Percentiles rank a stretch among this genome's conserved stretches.
Conservation (phyloP, 2,797 vertebrate species). For the Remorina albescens region DNA sequence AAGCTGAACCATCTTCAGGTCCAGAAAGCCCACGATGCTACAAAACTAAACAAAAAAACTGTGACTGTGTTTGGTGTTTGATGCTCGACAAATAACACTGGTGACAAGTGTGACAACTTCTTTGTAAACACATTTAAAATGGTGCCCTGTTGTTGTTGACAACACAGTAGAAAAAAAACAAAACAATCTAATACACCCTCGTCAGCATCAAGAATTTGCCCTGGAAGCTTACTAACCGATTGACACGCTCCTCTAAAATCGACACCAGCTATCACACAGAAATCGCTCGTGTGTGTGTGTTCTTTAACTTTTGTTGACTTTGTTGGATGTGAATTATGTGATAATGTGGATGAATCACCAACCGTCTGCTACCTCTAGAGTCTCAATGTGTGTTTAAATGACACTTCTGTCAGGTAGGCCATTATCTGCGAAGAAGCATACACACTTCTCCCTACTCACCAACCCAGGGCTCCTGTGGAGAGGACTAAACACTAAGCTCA, state of each 20-base stretch:
- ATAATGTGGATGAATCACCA: conserved; percentile 34
- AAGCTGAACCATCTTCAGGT: neutral
- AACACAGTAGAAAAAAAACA: no score
- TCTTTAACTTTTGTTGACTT: neutral
- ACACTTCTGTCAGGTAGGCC: neutral
- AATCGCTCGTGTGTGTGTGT: no score
- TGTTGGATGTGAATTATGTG: neutral
- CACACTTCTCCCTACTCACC: no score
- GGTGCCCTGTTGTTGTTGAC: no score
- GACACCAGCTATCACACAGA: neutral
- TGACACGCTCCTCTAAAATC: neutral
- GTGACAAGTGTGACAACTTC: neutral
- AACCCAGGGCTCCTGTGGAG: no score
- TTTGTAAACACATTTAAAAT: neutral
- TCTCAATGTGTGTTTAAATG: conserved; percentile 29
- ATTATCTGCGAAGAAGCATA: conserved; percentile 1
- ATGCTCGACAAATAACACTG: neutral
- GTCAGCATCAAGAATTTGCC: neutral
- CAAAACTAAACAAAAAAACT: no score
- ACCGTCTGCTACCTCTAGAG: conserved; percentile 39
- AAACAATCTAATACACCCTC: neutral
- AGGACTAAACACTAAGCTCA: no score
- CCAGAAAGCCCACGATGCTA: no score
- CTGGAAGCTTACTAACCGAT: neutral
- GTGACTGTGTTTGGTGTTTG: neutral